These are phyloP conservation scores for Diabrotica undecimpunctata DNA, from an alignment of 1,140 invertebrate species.

Conservation along the genomic window DNA sequence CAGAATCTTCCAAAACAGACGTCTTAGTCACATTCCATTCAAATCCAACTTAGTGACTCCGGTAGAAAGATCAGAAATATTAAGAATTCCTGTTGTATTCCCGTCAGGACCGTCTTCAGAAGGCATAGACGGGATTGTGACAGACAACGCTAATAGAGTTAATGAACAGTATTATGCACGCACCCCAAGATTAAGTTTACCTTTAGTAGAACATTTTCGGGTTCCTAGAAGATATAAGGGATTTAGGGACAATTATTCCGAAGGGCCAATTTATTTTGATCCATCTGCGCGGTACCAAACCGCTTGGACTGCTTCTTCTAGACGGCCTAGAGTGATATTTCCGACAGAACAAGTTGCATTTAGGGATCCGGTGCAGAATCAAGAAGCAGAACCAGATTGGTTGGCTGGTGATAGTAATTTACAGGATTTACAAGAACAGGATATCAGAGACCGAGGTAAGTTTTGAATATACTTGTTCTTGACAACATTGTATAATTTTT, in stretches of 20 bases:
- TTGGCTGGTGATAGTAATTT: constrained; percentile 42
- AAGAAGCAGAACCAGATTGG: constrained; percentile 39
- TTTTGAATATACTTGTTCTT: neutral
- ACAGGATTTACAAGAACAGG: constrained; percentile 44
- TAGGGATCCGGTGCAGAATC: constrained; percentile 34
- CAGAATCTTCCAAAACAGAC: neutral
- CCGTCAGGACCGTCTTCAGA: constrained; percentile 28
- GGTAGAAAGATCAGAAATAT: constrained; percentile 7
- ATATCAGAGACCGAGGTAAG: constrained; percentile 44
- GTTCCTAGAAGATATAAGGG: constrained; percentile 38
- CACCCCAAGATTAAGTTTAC: constrained; percentile 20
- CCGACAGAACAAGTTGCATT: constrained; percentile 46
- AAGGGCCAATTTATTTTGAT: constrained; percentile 31
- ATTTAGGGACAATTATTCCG: constrained; percentile 24
- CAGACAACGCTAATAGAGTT: constrained; percentile 7
- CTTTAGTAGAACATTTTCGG: constrained; percentile 30
- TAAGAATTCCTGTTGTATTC: constrained; percentile 31
- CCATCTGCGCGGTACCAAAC: constrained; percentile 31
- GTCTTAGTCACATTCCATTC: neutral
- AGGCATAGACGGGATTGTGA: constrained; percentile 20
- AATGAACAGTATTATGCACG: constrained; percentile 6
- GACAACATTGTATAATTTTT: neutral
- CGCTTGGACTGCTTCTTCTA: constrained; percentile 36
- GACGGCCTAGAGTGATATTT: constrained; percentile 45
- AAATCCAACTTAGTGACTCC: neutral